These are phyloP conservation scores for Flabesymbios commensalis DNA, from an alignment of 2,888 invertebrate genomes.

Conservation along the genomic window DNA sequence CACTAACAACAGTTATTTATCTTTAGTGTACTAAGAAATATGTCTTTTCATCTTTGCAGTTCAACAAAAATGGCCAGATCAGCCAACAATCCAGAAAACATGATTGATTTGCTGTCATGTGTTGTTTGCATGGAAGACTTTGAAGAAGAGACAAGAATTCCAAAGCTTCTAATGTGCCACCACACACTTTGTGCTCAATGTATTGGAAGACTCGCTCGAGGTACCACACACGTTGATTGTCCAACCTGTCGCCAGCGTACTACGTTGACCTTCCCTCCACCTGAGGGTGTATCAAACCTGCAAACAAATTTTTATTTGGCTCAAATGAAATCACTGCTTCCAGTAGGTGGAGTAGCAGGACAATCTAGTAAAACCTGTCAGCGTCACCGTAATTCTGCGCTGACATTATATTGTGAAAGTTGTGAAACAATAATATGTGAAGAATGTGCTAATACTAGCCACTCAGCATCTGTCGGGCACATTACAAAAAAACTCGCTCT, in stretches of 20 bases:
- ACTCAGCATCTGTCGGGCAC: constrained; percentile 1
- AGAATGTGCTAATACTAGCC: constrained; percentile 16
- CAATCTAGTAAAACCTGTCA: constrained; percentile 19
- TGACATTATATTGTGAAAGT: constrained; percentile 24
- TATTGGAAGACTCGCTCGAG: constrained; percentile 9
- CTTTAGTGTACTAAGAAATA: no score
- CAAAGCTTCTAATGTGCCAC: constrained; percentile 30
- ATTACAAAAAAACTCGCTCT: background rate
- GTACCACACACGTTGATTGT: constrained; percentile 8
- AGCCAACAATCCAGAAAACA: constrained; percentile 11
- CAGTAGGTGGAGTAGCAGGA: constrained; percentile 29
- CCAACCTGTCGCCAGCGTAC: constrained; percentile 21
- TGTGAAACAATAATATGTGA: constrained; percentile 21
- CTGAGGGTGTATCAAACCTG: constrained; percentile 18
- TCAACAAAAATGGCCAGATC: background rate
- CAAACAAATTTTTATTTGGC: constrained; percentile 32
- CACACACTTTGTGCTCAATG: constrained; percentile 29
- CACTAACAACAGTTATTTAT: no score
- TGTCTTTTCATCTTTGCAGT: no score
- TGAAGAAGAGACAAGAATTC: constrained; percentile 23
- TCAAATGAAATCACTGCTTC: constrained; percentile 41
- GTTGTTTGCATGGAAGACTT: constrained; percentile 29
- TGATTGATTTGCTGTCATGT: constrained; percentile 26
- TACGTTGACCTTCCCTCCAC: constrained; percentile 5
- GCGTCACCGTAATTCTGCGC: constrained; percentile 19